phyloP scores from a whole-genome alignment of 2,797 vertebrate species.

The Gambusia yucatana region DNA sequence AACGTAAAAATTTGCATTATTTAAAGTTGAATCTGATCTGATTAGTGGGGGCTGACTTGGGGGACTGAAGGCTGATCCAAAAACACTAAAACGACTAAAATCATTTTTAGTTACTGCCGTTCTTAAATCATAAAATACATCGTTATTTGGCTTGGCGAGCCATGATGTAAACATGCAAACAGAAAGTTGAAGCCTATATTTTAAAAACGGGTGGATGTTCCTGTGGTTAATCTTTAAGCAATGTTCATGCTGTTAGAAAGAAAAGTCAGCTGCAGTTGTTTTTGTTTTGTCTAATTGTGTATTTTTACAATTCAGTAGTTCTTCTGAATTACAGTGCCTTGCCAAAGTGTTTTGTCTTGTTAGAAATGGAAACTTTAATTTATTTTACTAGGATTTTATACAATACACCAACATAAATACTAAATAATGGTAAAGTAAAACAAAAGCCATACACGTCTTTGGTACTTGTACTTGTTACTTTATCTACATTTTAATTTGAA shows the following conservation, averaged over 20 bases:
- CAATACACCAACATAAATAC: neutral
- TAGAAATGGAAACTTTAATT: neutral
- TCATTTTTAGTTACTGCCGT: neutral
- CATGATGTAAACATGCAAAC: constrained; percentile 1
- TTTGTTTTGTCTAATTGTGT: neutral
- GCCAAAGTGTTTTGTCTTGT: neutral
- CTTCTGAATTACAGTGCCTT: neutral
- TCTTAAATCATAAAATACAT: neutral
- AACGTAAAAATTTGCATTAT: neutral
- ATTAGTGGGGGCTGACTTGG: neutral
- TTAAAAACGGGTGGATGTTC: neutral
- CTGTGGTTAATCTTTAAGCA: constrained; percentile 1
- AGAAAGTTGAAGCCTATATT: neutral
- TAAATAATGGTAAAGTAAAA: neutral
- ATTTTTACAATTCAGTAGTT: neutral
- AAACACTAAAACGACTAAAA: neutral
- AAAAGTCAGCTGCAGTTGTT: neutral
- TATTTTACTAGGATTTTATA: neutral
- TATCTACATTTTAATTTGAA: neutral
- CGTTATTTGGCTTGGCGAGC: neutral
- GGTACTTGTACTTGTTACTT: neutral
- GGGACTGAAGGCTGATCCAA: neutral
- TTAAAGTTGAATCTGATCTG: neutral
- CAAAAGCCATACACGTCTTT: neutral
- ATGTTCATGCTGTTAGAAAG: constrained; percentile 1